Conservation (phyloP, 2,888 invertebrate species). For the Pimpla rufipes region DNA sequence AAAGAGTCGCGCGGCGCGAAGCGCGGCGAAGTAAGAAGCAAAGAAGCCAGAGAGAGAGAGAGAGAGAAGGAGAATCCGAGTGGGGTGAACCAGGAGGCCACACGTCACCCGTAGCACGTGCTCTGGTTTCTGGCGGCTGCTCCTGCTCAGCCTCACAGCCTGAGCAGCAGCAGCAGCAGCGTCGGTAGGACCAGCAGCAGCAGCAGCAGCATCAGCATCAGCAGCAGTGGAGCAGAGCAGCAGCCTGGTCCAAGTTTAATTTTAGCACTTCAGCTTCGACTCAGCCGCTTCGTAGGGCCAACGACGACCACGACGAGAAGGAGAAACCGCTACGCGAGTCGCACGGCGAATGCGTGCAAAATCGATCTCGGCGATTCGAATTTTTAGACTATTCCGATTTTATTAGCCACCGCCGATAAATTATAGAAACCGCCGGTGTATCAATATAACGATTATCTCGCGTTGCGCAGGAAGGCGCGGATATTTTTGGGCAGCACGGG, state of each 20-base stretch:
- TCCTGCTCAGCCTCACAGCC: conserved; percentile 78
- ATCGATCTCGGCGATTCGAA: conserved; percentile 5
- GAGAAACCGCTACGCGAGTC: not conserved
- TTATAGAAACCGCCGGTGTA: not conserved
- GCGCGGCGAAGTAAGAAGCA: conserved; percentile 5
- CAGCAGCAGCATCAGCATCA: conserved; percentile 32
- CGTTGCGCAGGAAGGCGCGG: not conserved
- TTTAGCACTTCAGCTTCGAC: conserved; percentile 66
- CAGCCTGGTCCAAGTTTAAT: conserved; percentile 67
- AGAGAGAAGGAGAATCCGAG: conserved; percentile 63
- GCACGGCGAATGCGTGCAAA: not conserved
- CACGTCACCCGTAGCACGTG: conserved; percentile 84
- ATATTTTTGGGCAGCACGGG: not conserved
- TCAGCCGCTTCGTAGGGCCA: conserved; percentile 57
- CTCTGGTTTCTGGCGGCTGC: conserved; percentile 83
- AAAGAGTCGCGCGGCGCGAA: conserved; percentile 5
- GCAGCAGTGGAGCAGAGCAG: conserved; percentile 49
- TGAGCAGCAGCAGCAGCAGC: conserved; percentile 38
- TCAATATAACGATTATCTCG: not conserved
- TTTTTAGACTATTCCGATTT: not conserved
- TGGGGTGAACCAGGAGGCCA: conserved; percentile 74
- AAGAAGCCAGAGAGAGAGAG: conserved; percentile 23
- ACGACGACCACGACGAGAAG: conserved; percentile 31
- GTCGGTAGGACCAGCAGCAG: conserved; percentile 35
- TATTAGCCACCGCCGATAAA: conserved; percentile 2